Percentiles rank a stretch among this genome's conserved stretches.
These are phyloP conservation scores for Chrysogorgia sp. DNA, from an alignment of 92 coral and sea anemone species.

Conservation along the genomic window DNA sequence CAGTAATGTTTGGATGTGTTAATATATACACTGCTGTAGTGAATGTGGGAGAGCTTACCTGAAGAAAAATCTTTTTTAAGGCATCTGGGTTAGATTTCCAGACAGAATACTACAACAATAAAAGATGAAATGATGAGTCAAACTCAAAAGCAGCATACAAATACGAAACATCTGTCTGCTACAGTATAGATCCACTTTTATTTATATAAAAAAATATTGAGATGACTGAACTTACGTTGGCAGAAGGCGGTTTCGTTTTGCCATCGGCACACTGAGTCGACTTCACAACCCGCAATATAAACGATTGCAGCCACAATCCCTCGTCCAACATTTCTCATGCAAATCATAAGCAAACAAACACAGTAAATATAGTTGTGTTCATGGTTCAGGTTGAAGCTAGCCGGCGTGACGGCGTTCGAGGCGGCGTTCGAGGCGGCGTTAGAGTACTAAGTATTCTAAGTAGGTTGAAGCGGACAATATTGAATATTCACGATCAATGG, in stretches of 20 bases:
- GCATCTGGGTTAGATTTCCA: constrained; percentile 82
- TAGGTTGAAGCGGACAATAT: no score
- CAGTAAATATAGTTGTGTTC: not conserved
- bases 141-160: not conserved
- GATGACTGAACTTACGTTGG: constrained; percentile 21
- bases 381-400: no score
- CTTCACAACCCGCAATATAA: not conserved
- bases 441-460: no score
- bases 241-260: constrained; percentile 31
- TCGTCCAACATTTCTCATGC: not conserved
- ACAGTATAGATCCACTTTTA: no score
- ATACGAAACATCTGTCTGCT: no score
- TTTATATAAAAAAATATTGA: no score
- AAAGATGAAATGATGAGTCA: constrained; percentile 1
- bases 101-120: constrained; percentile 70
- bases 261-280: constrained; percentile 37
- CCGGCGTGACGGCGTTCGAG: no score
- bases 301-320: constrained; percentile 3
- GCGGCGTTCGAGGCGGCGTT: no score
- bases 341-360: not conserved
- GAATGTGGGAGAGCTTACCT: constrained; percentile 59
- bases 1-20: no score
- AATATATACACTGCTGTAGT: no score
- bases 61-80: constrained; percentile 74
- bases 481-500: no score